phyloP scores from a whole-genome alignment of 2,888 invertebrate genomes.

The Plebejus argus region DNA sequence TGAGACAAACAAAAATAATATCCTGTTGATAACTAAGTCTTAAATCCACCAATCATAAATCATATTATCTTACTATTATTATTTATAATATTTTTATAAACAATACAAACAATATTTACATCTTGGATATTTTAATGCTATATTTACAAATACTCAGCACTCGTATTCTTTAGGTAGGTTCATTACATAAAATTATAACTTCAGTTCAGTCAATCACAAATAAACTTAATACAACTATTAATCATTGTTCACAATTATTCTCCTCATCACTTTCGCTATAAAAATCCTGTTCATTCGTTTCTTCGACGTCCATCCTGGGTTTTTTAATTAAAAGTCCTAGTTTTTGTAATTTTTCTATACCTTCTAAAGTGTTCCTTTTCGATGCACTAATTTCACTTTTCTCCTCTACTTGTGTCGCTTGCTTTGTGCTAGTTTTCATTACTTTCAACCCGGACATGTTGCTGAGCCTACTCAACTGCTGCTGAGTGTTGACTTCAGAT shows the following conservation, averaged over 20 bases:
- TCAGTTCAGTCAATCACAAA: not conserved
- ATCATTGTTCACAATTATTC: constrained; percentile 43
- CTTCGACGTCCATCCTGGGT: constrained; percentile 59
- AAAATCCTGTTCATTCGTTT: constrained; percentile 54
- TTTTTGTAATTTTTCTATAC: constrained; percentile 70
- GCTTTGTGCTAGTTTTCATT: constrained; percentile 61
- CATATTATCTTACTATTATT: not conserved
- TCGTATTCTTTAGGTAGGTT: constrained; percentile 20
- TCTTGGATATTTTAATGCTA: not conserved
- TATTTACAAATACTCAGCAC: constrained; percentile 35
- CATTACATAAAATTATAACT: constrained; percentile 11
- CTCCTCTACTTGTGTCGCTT: constrained; percentile 58
- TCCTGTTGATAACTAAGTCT: not conserved
- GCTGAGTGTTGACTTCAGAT: constrained; percentile 62
- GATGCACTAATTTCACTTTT: constrained; percentile 56
- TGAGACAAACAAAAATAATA: not conserved
- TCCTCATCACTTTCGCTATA: constrained; percentile 52
- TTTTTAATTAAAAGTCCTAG: constrained; percentile 72
- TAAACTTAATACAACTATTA: constrained; percentile 8
- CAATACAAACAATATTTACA: constrained; percentile 17
- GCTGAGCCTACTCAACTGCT: constrained; percentile 61
- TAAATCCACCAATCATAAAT: not conserved
- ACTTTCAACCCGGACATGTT: constrained; percentile 62
- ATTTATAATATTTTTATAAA: not conserved
- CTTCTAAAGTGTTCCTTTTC: constrained; percentile 63